Percentiles rank a stretch among this genome's conserved stretches.
Conservation (phyloP, 2,797 vertebrate genomes). For the Cirrhinus mrigala region DNA sequence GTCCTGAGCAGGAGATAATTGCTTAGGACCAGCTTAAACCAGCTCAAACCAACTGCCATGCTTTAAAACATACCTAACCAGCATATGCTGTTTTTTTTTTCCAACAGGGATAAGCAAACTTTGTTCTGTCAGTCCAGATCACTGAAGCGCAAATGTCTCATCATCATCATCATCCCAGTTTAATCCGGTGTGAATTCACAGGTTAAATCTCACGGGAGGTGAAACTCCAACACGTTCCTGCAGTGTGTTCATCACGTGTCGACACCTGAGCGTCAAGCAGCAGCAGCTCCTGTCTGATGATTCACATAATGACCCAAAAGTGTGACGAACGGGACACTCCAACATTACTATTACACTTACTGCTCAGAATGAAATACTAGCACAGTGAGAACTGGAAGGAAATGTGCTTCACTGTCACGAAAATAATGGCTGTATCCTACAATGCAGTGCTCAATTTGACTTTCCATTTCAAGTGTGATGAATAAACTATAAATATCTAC, state of each 20-base stretch:
- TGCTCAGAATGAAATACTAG: not conserved
- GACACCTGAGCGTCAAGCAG: slow-evolving; percentile 1
- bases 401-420: not conserved
- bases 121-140: not conserved
- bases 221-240: not conserved
- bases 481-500: too few relatives aligned
- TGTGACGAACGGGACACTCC: not conserved
- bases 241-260: not conserved
- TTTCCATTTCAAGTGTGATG: not conserved
- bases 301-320: slow-evolving; percentile 25
- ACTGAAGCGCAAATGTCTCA: not conserved
- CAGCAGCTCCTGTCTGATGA: slow-evolving; percentile 8
- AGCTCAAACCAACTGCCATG: too few relatives aligned
- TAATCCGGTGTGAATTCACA: not conserved
- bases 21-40: too few relatives aligned
- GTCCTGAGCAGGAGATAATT: too few relatives aligned
- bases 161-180: not conserved
- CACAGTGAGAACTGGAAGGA: not conserved
- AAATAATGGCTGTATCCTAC: not conserved
- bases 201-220: not conserved
- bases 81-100: too few relatives aligned
- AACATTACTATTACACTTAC: not conserved
- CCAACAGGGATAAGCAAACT: not conserved
- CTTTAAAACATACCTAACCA: too few relatives aligned
- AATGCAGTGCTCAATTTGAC: not conserved